phyloP scores from a whole-genome alignment of 2,797 vertebrate genomes.

The Darevskia nairensis region DNA sequence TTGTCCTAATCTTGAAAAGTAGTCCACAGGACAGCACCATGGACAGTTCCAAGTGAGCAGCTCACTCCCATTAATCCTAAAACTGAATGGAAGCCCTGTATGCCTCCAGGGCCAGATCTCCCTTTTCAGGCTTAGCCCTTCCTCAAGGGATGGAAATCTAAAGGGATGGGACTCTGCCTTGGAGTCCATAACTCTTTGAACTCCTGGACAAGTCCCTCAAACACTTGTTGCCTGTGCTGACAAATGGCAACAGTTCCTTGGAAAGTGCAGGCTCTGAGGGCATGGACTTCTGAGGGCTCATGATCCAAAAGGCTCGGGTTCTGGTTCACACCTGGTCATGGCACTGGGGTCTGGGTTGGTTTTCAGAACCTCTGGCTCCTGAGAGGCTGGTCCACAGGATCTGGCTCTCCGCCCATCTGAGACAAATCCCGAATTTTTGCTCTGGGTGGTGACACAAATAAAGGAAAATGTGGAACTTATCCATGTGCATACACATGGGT shows the following conservation, averaged over 20 bases:
- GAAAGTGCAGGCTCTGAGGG: neutral
- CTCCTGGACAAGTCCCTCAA: too few relatives aligned
- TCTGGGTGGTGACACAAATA: neutral
- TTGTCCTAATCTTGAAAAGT: too few relatives aligned
- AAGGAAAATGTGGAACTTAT: neutral
- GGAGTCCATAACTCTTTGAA: neutral
- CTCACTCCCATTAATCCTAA: neutral
- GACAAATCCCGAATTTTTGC: neutral
- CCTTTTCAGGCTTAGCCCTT: neutral
- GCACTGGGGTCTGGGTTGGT: neutral
- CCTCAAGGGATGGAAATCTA: neutral
- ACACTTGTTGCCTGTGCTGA: neutral
- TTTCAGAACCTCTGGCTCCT: neutral
- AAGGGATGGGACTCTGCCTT: neutral
- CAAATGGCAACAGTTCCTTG: neutral
- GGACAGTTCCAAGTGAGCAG: neutral
- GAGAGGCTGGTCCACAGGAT: neutral
- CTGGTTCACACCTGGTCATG: neutral
- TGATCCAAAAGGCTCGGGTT: neutral
- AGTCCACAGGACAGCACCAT: neutral
- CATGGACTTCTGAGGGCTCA: neutral
- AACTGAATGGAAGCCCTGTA: neutral
- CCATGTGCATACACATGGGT: too few relatives aligned
- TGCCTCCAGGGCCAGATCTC: neutral
- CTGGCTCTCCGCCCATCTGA: neutral